A percentile compares a stretch with the other conserved stretches of the same genome.
Evolutionary conservation across 2,113 vertebrate genomes (phyloP).

Genomic region (Chaenogobius annularis): DNA sequence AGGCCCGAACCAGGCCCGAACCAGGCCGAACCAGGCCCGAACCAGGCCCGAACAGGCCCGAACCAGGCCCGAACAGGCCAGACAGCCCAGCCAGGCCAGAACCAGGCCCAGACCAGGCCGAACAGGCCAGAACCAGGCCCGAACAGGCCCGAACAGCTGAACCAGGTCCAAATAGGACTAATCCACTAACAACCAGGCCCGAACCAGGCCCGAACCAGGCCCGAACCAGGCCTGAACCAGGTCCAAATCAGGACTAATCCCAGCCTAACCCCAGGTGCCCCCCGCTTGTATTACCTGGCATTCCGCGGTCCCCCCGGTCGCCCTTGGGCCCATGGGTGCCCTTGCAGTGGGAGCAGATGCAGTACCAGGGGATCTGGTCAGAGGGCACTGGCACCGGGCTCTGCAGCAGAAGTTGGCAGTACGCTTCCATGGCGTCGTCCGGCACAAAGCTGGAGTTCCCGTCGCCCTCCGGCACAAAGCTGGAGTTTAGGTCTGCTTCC

Average conservation of each 20-base stretch:
- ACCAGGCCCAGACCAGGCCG: not conserved
- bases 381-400: conserved; percentile 7
- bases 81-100: too few species aligned
- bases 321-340: conserved; percentile 61
- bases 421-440: not conserved
- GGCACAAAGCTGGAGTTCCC: not conserved
- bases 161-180: not conserved
- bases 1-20: not conserved
- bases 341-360: conserved; percentile 63
- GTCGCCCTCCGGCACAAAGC: too few species aligned
- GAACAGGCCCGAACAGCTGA: too few species aligned
- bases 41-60: not conserved
- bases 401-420: conserved; percentile 59
- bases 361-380: conserved; percentile 67
- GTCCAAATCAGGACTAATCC: not conserved
- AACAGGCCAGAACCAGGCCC: too few species aligned
- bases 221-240: not conserved
- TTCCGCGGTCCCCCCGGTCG: conserved; percentile 58
- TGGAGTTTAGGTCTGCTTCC: too few species aligned
- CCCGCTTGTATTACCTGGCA: conserved; percentile 72
- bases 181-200: too few species aligned
- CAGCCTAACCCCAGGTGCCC: too few species aligned
- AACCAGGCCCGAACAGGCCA: too few species aligned
- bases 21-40: not conserved
- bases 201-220: not conserved